These are phyloP conservation scores for Sinocyclocheilus grahami DNA, from an alignment of 2,113 vertebrate species.

Conservation along the genomic window DNA sequence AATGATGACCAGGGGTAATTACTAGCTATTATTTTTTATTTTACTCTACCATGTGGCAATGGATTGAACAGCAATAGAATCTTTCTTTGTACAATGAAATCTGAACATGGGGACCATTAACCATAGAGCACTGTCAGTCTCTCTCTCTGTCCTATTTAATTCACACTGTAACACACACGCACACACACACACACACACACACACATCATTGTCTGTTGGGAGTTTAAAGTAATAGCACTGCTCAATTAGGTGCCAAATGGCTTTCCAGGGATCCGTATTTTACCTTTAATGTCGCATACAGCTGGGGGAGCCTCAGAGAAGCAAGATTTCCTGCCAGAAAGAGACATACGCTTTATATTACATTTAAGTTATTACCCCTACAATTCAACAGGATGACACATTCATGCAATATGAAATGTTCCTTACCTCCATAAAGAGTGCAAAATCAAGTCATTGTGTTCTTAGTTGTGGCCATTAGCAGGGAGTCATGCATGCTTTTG, in stretches of 20 bases:
- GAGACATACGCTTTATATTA: slow-evolving; percentile 73
- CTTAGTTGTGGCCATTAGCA: slow-evolving; percentile 49
- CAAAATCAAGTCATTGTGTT: slow-evolving; percentile 51
- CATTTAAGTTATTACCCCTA: slow-evolving; percentile 73
- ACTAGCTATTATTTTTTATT: background rate
- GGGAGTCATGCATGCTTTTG: slow-evolving; percentile 19
- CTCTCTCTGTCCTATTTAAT: slow-evolving; percentile 5
- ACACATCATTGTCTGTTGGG: slow-evolving; percentile 73
- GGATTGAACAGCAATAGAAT: background rate
- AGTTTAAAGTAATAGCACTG: slow-evolving; percentile 79
- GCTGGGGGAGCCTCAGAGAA: slow-evolving; percentile 69
- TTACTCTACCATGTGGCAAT: background rate
- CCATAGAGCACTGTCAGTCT: slow-evolving; percentile 54
- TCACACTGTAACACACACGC: slow-evolving; percentile 17
- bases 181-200: slow-evolving; percentile 27
- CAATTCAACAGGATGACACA: slow-evolving; percentile 63
- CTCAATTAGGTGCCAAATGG: slow-evolving; percentile 83
- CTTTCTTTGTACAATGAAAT: slow-evolving; percentile 32
- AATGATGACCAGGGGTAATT: background rate
- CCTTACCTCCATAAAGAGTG: slow-evolving; percentile 46
- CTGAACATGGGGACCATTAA: slow-evolving; percentile 56
- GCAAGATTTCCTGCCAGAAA: slow-evolving; percentile 67
- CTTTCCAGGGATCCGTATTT: slow-evolving; percentile 79
- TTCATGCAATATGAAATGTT: slow-evolving; percentile 53
- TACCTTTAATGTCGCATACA: slow-evolving; percentile 74